Evolutionary conservation across 2,888 invertebrate genomes (phyloP), one percentile per base, ranked within the genome.

Genomic region (Ferrisia virgata): DNA sequence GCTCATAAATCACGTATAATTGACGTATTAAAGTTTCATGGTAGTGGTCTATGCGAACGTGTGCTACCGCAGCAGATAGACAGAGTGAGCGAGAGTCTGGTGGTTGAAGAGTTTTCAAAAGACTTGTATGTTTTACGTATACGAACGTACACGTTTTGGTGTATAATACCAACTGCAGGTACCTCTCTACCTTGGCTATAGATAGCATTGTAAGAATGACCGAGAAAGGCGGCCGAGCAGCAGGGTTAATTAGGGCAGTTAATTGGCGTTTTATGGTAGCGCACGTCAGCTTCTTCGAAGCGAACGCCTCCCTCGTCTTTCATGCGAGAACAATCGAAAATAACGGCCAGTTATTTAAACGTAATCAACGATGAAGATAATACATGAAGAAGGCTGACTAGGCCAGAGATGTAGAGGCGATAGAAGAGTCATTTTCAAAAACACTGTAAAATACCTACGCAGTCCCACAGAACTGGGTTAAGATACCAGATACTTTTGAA

Each of bases 1-100:
- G 5, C 72, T 72, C 72, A 72, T 72, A 72, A 72, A 72, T 72
- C 72, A 72, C 72, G 72, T 72, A 33, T 64, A 72, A 72, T 72
- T 72, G 72, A 72, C 72, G 72, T 72, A 72, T 72, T 72, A 72
- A 72, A 72, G 72, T 31, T 72, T 72, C 72, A 72, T 13, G 13
- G 28, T 53, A 22, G 5, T 43, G 43, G 15, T 15, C 43, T 43
- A 43, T 9, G 15, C 43, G n/a, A n/a, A n/a, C n/a, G n/a, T n/a
- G n/a, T n/a, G n/a, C n/a, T n/a, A n/a, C n/a, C n/a, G n/a, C n/a
- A n/a, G n/a, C n/a, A n/a, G n/a, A n/a, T n/a, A n/a, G n/a, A n/a
- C n/a, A n/a, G n/a, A n/a, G n/a, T n/a, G n/a, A 43, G 1, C 11
- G 43, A 18, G 18, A 47, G 58, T 25, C 9, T 64, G 25, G 47